Evolutionary conservation across 53 echinoderm and acorn worm species (phyloP).

Genomic region (Antedon mediterranea): DNA sequence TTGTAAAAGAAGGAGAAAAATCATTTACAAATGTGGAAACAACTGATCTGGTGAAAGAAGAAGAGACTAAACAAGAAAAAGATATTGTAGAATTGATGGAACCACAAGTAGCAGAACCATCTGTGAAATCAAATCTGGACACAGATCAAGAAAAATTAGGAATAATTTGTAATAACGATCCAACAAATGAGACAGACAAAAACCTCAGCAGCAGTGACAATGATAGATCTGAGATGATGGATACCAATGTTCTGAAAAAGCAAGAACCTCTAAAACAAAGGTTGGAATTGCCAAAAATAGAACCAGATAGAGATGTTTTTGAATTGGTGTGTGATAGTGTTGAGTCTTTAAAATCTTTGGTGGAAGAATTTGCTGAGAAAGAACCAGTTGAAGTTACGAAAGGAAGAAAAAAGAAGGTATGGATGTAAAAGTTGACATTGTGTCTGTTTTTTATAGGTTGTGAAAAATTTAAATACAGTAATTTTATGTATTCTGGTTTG

Average conservation of each 20-base stretch:
- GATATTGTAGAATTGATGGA: constrained; percentile 14
- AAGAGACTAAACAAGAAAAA: constrained; percentile 8
- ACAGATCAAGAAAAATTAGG: background rate
- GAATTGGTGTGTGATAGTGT: constrained; percentile 55
- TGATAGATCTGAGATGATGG: background rate
- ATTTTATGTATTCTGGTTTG: too few species aligned
- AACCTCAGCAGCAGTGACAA: background rate
- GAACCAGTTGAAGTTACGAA: constrained; percentile 8
- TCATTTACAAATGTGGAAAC: background rate
- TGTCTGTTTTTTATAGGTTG: too few species aligned
- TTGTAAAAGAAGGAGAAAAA: background rate
- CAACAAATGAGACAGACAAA: background rate
- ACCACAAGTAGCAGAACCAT: background rate
- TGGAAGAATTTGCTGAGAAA: constrained; percentile 38
- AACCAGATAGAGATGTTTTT: constrained; percentile 39
- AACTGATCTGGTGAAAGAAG: constrained; percentile 10
- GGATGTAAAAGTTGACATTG: too few species aligned
- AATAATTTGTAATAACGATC: background rate
- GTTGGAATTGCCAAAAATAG: constrained; percentile 2
- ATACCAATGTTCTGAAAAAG: background rate
- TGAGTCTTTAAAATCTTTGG: constrained; percentile 33
- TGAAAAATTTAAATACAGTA: too few species aligned
- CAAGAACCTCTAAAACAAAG: background rate
- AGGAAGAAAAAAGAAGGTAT: constrained; percentile 38
- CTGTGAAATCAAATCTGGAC: background rate